Base-by-base conservation (phyloP, 1,140 invertebrate species). In the Drosophila miranda region DNA sequence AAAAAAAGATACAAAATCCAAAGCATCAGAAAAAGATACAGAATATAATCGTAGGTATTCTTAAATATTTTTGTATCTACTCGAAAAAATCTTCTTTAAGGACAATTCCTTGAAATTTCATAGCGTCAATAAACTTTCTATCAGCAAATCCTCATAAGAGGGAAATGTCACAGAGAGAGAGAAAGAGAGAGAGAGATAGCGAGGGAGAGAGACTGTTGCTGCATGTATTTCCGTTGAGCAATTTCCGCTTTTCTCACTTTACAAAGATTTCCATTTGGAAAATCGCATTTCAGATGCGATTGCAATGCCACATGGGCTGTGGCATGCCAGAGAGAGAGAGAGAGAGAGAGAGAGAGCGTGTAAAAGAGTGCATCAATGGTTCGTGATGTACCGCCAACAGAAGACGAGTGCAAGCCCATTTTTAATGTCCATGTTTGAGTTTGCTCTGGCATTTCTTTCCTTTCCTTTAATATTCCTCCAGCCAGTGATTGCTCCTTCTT, bases 401-500 rank as follows among this genome's bases (percentile, higher is more conserved):
- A 0, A 3, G 30, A 16, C 6, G 43, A 38, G 34, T 38, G 11
- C 30, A 26, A 34, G 43, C 66, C 19, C 51, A 23, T 74, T 74
- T 74, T 64, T 74, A 74, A 73, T 74, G 70, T 73, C 69, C 69
- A 49, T 73, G 59, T 63, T 73, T 63, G 70, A 73, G 70, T 64
- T 41, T 74, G 69, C 70, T 43, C 52, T 57, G 59, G 52, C 70
- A 64, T 74, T 74, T 74, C 49, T 60, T 30, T 41, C 38, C 52
- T 23, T n/a, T 26, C 38, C 52, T 23, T n/a, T 26, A 42, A 34
- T 26, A 26, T 26, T 43, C 21, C 41, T 4, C 16, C 3, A n/a
- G 42, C 26, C 5, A 26, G 26, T 26, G 26, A 26, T 26, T 26
- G 26, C 49, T 42, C 5, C 34, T 28, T 6, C 38, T 14, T 34